These are phyloP conservation scores for Hippocampus comes DNA, from an alignment of 2,113 vertebrate genomes.

Conservation along the genomic window DNA sequence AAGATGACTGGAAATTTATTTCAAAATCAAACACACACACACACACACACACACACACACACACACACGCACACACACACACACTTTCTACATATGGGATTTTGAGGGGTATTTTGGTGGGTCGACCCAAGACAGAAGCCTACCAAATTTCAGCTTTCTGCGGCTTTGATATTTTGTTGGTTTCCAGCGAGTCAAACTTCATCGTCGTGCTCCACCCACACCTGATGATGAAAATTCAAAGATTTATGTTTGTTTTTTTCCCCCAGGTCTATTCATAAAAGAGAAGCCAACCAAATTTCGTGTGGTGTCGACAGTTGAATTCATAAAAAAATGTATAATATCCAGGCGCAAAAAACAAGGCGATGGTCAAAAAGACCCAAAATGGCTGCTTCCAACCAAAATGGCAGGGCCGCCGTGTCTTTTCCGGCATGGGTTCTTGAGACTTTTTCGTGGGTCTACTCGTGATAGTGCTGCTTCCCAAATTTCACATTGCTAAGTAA, in stretches of 20 bases:
- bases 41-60: too few relatives aligned
- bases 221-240: neutral
- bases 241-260: too few relatives aligned
- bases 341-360: neutral
- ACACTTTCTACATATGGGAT: too few relatives aligned
- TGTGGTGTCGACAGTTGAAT: too few relatives aligned
- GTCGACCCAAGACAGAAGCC: neutral
- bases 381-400: neutral
- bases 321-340: too few relatives aligned
- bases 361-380: neutral
- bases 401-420: neutral
- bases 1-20: constrained; percentile 3
- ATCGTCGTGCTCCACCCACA: neutral
- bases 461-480: neutral
- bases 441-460: neutral
- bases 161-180: neutral
- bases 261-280: too few relatives aligned
- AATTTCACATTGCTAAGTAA: neutral
- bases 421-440: neutral
- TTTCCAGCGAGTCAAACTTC: neutral
- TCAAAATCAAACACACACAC: too few relatives aligned
- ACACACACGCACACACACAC: too few relatives aligned
- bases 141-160: too few relatives aligned
- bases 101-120: neutral
- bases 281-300: too few relatives aligned